Evolutionary conservation across 2,888 invertebrate genomes (phyloP), one percentile per base, ranked within the genome.

Genomic region (Brachyptera putata): DNA sequence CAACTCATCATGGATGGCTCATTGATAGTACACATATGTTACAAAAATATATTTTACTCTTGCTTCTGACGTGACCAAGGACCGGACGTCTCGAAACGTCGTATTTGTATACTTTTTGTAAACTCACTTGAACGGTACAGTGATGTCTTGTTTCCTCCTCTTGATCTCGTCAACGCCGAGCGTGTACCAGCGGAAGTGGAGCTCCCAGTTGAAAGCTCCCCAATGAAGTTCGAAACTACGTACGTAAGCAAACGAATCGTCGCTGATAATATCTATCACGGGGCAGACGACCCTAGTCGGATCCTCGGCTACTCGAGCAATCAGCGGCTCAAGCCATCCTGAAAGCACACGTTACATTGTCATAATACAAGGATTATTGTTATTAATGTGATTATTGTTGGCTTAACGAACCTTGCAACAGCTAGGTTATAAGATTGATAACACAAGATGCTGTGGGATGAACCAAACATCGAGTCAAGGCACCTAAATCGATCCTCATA

Each of bases 191-290:
- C 91, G 80, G 70, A 89, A 99, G 72, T 96, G 96, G 14, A 99
- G 78, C 67, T 94, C 89, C 97, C 98, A 98, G 74, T 96, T 98
- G 74, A 99, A 96, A 0, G 95, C 97, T 2, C 98, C 99, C 90
- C 95, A 95, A 70, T 97, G 96, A 50, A 96, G 84, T 73, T 98
- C 97, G 66, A 95, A 93, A 62, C 92, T 92, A 69, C 95, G 91
- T 1, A 89, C 89, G 72, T 98, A 99, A 34, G 95, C 93, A 69
- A 99, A 90, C 1, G 94, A 95, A 68, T 97, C 92, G 70, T 98
- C 95, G 63, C 93, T 94, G 48, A 99, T 91, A 16, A 98, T 93
- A 72, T 95, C 95, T 62, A 95, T 95, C 0, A 94, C 88, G 0
- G 94, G 94, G 68, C 89, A 88, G 9, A 86, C 85, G 1, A 89